A percentile compares a stretch with the other conserved stretches of the same genome.
phyloP scores from a whole-genome alignment of 2,888 invertebrate genomes.

The Mythimna lalbum region DNA sequence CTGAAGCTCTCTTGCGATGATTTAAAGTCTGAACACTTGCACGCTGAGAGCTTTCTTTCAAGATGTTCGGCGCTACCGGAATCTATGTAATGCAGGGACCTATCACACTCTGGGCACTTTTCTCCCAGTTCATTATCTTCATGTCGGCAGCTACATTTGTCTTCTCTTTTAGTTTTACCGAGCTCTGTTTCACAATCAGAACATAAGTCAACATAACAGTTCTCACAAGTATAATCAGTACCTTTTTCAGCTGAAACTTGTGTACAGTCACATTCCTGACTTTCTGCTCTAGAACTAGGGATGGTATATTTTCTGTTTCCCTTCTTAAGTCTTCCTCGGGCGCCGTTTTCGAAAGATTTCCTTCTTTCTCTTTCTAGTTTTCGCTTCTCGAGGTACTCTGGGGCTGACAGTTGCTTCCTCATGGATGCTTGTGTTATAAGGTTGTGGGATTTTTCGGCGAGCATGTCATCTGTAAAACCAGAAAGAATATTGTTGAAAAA shows the following conservation, averaged over 20 bases:
- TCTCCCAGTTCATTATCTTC: conserved; percentile 75
- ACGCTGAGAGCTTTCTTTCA: conserved; percentile 79
- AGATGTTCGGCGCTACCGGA: conserved; percentile 83
- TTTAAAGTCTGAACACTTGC: conserved; percentile 86
- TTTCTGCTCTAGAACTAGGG: conserved; percentile 74
- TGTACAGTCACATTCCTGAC: conserved; percentile 82
- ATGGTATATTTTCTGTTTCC: conserved; percentile 85
- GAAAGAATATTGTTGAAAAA: not conserved
- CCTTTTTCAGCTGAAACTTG: conserved; percentile 85
- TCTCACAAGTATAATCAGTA: conserved; percentile 85
- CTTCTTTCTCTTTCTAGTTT: conserved; percentile 93
- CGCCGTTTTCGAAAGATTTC: conserved; percentile 91
- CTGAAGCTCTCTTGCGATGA: conserved; percentile 87
- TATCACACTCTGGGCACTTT: conserved; percentile 86
- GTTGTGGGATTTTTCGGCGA: conserved; percentile 91
- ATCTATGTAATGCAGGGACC: conserved; percentile 84
- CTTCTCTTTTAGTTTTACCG: conserved; percentile 76
- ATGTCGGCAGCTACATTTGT: conserved; percentile 78
- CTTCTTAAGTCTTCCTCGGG: conserved; percentile 91
- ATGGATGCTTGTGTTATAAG: conserved; percentile 91
- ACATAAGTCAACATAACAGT: conserved; percentile 85
- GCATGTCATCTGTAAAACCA: conserved; percentile 90
- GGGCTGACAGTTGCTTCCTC: conserved; percentile 95
- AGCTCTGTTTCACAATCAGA: conserved; percentile 85
- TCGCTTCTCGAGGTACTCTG: conserved; percentile 97